Evolutionary conservation across 2,888 invertebrate species (phyloP).

Genomic region (Erpobdella octoculata): DNA sequence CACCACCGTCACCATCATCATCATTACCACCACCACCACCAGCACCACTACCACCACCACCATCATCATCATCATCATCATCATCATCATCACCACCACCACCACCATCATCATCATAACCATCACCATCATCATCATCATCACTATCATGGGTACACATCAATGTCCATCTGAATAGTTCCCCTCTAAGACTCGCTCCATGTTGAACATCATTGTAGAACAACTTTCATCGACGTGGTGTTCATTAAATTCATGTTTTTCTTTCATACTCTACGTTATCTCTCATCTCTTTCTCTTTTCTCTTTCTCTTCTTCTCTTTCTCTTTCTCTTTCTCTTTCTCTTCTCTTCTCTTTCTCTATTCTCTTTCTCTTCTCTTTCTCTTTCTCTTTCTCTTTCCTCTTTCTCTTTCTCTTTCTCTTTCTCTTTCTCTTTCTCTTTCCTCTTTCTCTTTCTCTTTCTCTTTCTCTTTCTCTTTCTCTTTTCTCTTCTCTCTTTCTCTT

Average conservation of each 20-base stretch:
- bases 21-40: neutral
- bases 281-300: neutral
- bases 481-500: neutral
- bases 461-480: neutral
- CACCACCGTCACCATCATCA: slow-evolving; percentile 13
- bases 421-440: neutral
- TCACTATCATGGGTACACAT: neutral
- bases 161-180: too few species aligned
- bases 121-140: neutral
- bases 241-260: too few species aligned
- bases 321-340: slow-evolving; percentile 6
- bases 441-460: too few species aligned
- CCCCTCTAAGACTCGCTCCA: too few species aligned
- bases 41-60: neutral
- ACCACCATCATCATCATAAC: neutral
- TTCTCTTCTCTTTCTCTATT: too few species aligned
- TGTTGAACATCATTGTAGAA: too few species aligned
- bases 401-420: neutral
- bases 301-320: neutral
- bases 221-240: too few species aligned
- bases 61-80: slow-evolving; percentile 22
- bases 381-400: neutral
- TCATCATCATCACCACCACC: slow-evolving; percentile 23
- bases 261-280: neutral
- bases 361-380: neutral